Percentiles rank a stretch among this genome's conserved stretches.
phyloP scores from a whole-genome alignment of 1,140 invertebrate species.

The Oedothorax gibbosus region DNA sequence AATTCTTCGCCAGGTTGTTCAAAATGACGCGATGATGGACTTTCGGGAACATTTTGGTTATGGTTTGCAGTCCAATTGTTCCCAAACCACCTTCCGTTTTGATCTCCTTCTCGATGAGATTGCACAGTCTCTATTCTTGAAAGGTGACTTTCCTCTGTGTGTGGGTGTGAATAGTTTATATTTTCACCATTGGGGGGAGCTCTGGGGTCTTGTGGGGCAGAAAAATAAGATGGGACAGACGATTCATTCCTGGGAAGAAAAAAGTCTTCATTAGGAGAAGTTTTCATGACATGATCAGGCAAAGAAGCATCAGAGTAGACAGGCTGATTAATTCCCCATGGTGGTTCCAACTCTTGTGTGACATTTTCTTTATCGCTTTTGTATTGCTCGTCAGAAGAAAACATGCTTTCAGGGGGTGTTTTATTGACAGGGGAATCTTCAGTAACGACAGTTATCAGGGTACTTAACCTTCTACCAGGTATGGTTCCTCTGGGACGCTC shows the following conservation, averaged over 20 bases:
- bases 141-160: not conserved
- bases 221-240: not conserved
- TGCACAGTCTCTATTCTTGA: slow-evolving; percentile 54
- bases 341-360: not conserved
- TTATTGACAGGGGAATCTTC: slow-evolving; percentile 18
- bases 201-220: slow-evolving; percentile 3
- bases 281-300: not conserved
- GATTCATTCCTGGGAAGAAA: slow-evolving; percentile 34
- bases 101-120: slow-evolving; percentile 24
- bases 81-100: slow-evolving; percentile 31
- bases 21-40: not conserved
- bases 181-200: slow-evolving; percentile 14
- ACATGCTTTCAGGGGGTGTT: not conserved
- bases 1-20: not conserved
- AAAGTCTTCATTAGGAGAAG: slow-evolving; percentile 42
- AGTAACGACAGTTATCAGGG: slow-evolving; percentile 51
- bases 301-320: not conserved
- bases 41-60: not conserved
- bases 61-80: slow-evolving; percentile 33
- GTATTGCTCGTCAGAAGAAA: slow-evolving; percentile 17
- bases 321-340: no score
- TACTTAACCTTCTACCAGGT: slow-evolving; percentile 25
- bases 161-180: not conserved
- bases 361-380: slow-evolving; percentile 36
- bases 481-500: not conserved